Percentiles rank a stretch among this genome's conserved stretches.
Evolutionary conservation across 2,797 vertebrate genomes (phyloP).

Genomic region (Onychomys torridus): DNA sequence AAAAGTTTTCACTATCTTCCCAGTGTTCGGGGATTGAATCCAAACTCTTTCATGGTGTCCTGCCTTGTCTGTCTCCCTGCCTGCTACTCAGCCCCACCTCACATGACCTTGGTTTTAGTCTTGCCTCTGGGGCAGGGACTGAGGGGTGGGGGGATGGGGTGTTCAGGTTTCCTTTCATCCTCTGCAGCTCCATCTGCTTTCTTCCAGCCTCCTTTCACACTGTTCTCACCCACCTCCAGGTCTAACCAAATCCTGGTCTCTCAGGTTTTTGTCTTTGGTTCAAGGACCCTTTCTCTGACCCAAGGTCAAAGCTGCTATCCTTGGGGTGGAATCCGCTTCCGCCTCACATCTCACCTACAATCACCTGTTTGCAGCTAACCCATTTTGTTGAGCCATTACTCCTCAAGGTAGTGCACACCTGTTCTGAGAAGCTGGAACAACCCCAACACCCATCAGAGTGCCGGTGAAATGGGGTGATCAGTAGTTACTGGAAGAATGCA

Average conservation of each 20-base stretch:
- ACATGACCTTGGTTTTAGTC: not conserved
- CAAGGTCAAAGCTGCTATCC: not conserved
- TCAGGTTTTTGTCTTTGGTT: not conserved
- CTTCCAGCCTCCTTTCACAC: not conserved
- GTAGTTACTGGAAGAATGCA: not conserved
- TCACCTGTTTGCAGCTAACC: not conserved
- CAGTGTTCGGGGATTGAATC: not conserved
- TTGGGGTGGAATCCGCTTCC: not conserved
- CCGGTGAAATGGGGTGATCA: not conserved
- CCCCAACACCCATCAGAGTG: not conserved
- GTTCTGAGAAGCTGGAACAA: not conserved
- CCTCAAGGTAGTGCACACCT: not conserved
- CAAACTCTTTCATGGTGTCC: not conserved
- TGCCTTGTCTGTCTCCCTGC: too few species aligned
- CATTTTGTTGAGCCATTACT: not conserved
- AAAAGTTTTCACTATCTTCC: not conserved
- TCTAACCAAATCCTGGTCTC: not conserved
- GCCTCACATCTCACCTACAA: not conserved
- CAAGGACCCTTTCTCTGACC: slow-evolving; percentile 2
- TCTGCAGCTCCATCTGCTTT: not conserved
- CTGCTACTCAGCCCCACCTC: not conserved
- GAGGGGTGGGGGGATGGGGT: not conserved
- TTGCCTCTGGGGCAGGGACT: not conserved
- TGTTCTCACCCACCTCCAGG: not conserved
- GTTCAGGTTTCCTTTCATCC: not conserved